Percentiles rank a stretch among this genome's conserved stretches.
Conservation (phyloP, 1,140 invertebrate species). For the Lethrus apterus region DNA sequence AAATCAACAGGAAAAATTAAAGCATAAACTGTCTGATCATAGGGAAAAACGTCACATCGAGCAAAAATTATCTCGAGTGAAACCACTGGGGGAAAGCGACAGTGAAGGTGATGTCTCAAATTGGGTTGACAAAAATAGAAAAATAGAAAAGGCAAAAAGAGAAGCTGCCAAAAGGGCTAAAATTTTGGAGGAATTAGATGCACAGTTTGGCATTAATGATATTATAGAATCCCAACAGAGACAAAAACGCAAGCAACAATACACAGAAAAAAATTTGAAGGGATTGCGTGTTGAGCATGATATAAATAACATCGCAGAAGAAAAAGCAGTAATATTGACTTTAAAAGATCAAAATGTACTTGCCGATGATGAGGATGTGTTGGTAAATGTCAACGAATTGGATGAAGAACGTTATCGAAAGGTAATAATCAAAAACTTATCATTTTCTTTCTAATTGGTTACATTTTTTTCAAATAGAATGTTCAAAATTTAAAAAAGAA, state of each 20-base stretch:
- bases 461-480: too few species aligned
- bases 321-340: slow-evolving; percentile 80
- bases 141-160: slow-evolving; percentile 70
- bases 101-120: slow-evolving; percentile 59
- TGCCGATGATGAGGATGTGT: slow-evolving; percentile 79
- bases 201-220: slow-evolving; percentile 84
- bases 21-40: slow-evolving; percentile 66
- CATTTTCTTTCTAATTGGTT: too few species aligned
- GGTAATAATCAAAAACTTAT: too few species aligned
- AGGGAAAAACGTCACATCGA: slow-evolving; percentile 79
- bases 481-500: slow-evolving; percentile 78
- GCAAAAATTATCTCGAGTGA: slow-evolving; percentile 59
- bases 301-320: slow-evolving; percentile 73
- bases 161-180: slow-evolving; percentile 86
- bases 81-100: slow-evolving; percentile 65
- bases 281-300: slow-evolving; percentile 87
- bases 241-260: slow-evolving; percentile 54
- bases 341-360: slow-evolving; percentile 89
- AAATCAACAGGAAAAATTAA: slow-evolving; percentile 71
- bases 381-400: slow-evolving; percentile 93
- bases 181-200: slow-evolving; percentile 89
- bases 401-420: slow-evolving; percentile 89
- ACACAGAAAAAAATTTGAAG: slow-evolving; percentile 62
- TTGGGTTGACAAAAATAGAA: slow-evolving; percentile 80
- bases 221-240: slow-evolving; percentile 72